A percentile compares a stretch with the other conserved stretches of the same genome.
Evolutionary conservation across 1,140 invertebrate genomes (phyloP).

Genomic region (Drosophila parvula): DNA sequence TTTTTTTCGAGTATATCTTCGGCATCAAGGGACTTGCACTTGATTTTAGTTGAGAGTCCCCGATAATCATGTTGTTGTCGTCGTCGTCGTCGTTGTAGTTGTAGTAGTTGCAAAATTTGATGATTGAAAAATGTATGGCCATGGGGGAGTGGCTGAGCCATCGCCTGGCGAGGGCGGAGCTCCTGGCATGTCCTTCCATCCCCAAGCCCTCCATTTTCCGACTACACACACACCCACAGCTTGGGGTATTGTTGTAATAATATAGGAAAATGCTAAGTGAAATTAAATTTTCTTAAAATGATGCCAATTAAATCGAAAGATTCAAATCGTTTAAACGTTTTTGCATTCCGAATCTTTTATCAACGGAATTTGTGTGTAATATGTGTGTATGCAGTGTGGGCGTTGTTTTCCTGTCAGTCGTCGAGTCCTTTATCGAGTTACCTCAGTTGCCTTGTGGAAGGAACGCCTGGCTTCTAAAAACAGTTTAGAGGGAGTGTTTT

Average conservation of each 20-base stretch:
- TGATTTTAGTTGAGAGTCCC: constrained; percentile 78
- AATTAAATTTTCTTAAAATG: constrained; percentile 78
- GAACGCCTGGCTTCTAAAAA: neutral
- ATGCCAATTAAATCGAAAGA: constrained; percentile 78
- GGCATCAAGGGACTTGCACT: constrained; percentile 75
- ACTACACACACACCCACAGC: neutral
- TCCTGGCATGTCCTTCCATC: neutral
- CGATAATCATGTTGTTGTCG: constrained; percentile 61
- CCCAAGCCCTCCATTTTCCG: neutral
- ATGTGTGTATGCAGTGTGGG: neutral
- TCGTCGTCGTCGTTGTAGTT: constrained; percentile 4
- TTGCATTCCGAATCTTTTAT: constrained; percentile 12
- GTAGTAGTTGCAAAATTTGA: constrained; percentile 55
- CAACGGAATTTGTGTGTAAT: neutral
- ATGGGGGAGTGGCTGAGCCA: constrained; percentile 21
- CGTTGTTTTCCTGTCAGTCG: neutral
- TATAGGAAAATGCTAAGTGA: constrained; percentile 62
- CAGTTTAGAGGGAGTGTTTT: neutral
- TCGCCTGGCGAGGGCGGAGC: constrained; percentile 17
- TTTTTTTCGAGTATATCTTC: constrained; percentile 62
- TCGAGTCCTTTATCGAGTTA: constrained; percentile 18
- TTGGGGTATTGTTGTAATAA: constrained; percentile 67
- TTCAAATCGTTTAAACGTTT: constrained; percentile 62
- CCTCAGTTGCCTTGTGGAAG: neutral
- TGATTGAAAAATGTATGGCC: constrained; percentile 80